phyloP scores from a whole-genome alignment of 2,113 vertebrate species.

The Sinocyclocheilus anshuiensis region DNA sequence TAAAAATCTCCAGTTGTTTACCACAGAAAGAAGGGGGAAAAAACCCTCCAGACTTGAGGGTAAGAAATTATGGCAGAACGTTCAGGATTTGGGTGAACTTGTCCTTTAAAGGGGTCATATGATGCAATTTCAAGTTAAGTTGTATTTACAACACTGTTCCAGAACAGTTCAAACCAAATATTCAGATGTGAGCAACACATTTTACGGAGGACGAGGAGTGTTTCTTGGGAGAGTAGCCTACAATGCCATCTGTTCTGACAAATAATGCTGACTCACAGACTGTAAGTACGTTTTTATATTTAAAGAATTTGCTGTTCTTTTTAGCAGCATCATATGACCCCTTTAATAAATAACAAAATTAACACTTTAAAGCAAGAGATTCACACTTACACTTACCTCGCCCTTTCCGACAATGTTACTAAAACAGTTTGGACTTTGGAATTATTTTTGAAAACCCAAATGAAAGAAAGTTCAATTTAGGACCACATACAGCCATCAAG shows the following conservation, averaged over 20 bases:
- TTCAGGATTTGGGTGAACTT: not conserved
- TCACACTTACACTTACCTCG: slow-evolving; percentile 52
- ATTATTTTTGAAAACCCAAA: slow-evolving; percentile 32
- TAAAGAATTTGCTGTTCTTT: too few relatives aligned
- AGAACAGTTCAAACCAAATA: too few relatives aligned
- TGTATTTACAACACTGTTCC: too few relatives aligned
- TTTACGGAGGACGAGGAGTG: too few relatives aligned
- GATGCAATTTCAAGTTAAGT: too few relatives aligned
- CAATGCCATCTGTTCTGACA: too few relatives aligned
- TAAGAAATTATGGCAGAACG: not conserved
- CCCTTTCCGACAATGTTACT: slow-evolving; percentile 4
- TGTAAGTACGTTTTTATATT: too few relatives aligned
- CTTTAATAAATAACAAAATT: not conserved
- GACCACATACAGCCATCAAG: slow-evolving; percentile 48
- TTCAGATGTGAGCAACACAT: too few relatives aligned
- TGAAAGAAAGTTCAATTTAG: slow-evolving; percentile 31
- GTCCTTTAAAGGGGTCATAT: too few relatives aligned
- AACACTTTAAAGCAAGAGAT: slow-evolving; percentile 1
- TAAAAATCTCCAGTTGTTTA: slow-evolving; percentile 12
- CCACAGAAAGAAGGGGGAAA: not conserved
- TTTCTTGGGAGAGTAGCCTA: too few relatives aligned
- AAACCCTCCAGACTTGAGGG: not conserved
- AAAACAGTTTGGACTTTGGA: slow-evolving; percentile 24
- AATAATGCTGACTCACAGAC: too few relatives aligned
- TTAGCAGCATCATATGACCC: too few relatives aligned